Percentiles rank a stretch among this genome's conserved stretches.
These are phyloP conservation scores for Acanthurus lineatus DNA, from an alignment of 2,797 vertebrate species.

Conservation along the genomic window DNA sequence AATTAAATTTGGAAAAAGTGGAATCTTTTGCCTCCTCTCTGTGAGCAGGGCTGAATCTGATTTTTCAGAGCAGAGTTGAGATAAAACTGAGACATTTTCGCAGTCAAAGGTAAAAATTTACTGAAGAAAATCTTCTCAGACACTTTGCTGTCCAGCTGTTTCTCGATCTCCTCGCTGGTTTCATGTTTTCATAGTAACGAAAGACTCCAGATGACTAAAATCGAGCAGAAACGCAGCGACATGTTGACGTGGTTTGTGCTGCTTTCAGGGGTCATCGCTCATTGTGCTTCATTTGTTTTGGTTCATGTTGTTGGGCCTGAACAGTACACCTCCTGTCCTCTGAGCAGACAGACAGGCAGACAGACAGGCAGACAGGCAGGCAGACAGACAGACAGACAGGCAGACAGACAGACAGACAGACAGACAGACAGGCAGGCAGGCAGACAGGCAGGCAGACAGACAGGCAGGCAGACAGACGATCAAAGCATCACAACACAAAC, in stretches of 20 bases:
- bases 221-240: conserved; percentile 17
- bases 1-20: not conserved
- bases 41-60: too few species aligned
- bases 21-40: not conserved
- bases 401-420: not conserved
- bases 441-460: too few species aligned
- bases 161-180: conserved; percentile 17
- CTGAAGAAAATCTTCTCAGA: not conserved
- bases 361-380: not conserved
- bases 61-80: too few species aligned
- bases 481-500: not conserved
- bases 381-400: too few species aligned
- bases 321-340: conserved; percentile 61
- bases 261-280: conserved; percentile 62
- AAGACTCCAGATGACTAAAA: not conserved
- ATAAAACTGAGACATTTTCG: too few species aligned
- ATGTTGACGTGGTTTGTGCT: conserved; percentile 20
- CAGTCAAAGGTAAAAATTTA: too few species aligned
- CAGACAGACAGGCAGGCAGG: too few species aligned
- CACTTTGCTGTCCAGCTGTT: not conserved
- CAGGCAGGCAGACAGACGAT: too few species aligned
- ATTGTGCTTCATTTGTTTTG: conserved; percentile 69
- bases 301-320: conserved; percentile 54
- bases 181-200: not conserved
- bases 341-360: not conserved